A percentile compares a stretch with the other conserved stretches of the same genome.
Conservation (phyloP, 2,888 invertebrate genomes). For the Torymus aiolomorphi region DNA sequence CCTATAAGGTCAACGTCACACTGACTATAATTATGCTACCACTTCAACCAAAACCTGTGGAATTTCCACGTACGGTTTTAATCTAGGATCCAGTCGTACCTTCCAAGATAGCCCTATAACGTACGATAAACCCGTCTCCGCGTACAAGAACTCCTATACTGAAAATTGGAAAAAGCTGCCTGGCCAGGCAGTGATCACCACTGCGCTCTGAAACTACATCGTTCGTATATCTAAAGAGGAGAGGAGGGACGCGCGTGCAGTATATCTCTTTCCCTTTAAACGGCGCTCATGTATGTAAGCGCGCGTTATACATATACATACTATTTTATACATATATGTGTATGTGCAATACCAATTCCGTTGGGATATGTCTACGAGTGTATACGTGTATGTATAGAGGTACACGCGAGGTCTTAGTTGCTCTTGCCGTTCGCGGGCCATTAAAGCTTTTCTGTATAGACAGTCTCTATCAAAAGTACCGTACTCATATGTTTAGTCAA, state of each 20-base stretch:
- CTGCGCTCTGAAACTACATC: not conserved
- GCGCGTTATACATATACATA: too few species aligned
- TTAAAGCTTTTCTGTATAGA: conserved; percentile 6
- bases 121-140: too few species aligned
- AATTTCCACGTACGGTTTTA: conserved; percentile 15
- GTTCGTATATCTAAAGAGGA: too few species aligned
- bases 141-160: too few species aligned
- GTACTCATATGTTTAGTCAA: too few species aligned
- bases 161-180: not conserved
- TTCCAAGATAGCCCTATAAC: conserved; percentile 2
- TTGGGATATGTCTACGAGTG: not conserved
- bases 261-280: too few species aligned
- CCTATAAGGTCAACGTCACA: too few species aligned
- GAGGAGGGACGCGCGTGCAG: too few species aligned
- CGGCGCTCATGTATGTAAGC: too few species aligned
- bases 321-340: too few species aligned
- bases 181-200: too few species aligned
- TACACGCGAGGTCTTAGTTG: conserved; percentile 6
- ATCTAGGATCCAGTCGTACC: conserved; percentile 26
- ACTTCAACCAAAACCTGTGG: not conserved
- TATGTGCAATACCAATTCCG: too few species aligned
- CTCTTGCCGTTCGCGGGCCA: conserved; percentile 18
- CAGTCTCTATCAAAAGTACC: not conserved
- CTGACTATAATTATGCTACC: conserved; percentile 4
- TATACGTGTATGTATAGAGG: not conserved